Conservation (phyloP, 2,888 invertebrate genomes). For the Ophion ellenae region DNA sequence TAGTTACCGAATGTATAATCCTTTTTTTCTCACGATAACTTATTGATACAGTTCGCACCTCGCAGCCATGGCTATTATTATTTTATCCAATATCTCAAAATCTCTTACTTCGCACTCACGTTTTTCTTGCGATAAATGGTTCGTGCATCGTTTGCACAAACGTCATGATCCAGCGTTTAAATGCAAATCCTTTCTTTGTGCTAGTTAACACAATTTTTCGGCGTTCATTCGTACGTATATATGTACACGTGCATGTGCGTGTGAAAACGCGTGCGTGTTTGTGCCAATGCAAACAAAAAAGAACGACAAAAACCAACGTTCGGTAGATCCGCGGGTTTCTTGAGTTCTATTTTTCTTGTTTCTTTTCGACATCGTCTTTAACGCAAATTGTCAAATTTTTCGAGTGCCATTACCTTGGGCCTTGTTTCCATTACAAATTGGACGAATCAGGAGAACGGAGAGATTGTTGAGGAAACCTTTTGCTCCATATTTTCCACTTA, state of each 20-base stretch:
- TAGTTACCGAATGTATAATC: slow-evolving; percentile 74
- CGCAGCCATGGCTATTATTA: slow-evolving; percentile 52
- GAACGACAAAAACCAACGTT: slow-evolving; percentile 39
- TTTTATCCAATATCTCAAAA: slow-evolving; percentile 65
- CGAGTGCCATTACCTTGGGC: slow-evolving; percentile 68
- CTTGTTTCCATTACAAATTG: slow-evolving; percentile 32
- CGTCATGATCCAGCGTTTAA: slow-evolving; percentile 72
- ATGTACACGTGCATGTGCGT: neutral
- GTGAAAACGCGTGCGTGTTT: neutral
- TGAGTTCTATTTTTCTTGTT: slow-evolving; percentile 23
- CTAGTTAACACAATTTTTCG: slow-evolving; percentile 63
- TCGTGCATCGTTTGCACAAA: slow-evolving; percentile 57
- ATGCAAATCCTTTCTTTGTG: slow-evolving; percentile 75
- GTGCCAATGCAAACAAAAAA: slow-evolving; percentile 16
- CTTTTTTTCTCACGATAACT: slow-evolving; percentile 38
- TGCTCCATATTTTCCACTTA: neutral
- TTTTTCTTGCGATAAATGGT: slow-evolving; percentile 56
- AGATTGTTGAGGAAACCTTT: slow-evolving; percentile 21
- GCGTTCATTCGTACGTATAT: slow-evolving; percentile 17
- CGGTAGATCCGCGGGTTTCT: slow-evolving; percentile 16
- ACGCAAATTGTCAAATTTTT: slow-evolving; percentile 48
- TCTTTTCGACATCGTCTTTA: slow-evolving; percentile 34
- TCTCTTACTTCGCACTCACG: slow-evolving; percentile 65
- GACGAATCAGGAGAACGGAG: slow-evolving; percentile 16
- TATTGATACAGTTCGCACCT: slow-evolving; percentile 61